Conservation (phyloP, 2,113 vertebrate species). For the Crotalus horridus region DNA sequence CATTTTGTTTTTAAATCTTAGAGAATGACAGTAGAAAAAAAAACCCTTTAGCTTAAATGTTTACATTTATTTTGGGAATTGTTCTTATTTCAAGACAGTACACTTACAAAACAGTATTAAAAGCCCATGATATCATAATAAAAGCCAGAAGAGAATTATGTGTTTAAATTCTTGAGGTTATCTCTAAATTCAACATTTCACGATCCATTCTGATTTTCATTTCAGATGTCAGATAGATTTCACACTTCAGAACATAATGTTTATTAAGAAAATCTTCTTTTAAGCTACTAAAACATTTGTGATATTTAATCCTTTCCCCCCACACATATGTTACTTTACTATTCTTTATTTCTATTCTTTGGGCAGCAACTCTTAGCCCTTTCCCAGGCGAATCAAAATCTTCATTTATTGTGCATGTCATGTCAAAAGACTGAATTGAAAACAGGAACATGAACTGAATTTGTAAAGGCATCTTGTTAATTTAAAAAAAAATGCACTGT, state of each 20-base stretch:
- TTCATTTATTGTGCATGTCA: not conserved
- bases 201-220: not conserved
- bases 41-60: constrained; percentile 51
- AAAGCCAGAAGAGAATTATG: constrained; percentile 13
- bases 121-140: not conserved
- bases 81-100: constrained; percentile 40
- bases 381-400: not conserved
- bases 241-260: not conserved
- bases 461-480: not conserved
- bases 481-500: not conserved
- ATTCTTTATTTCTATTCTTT: not conserved
- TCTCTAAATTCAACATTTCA: not conserved
- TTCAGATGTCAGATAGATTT: not conserved
- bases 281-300: not conserved
- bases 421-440: not conserved
- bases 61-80: constrained; percentile 52
- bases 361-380: not conserved
- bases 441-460: not conserved
- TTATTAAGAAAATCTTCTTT: not conserved
- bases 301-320: not conserved
- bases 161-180: not conserved
- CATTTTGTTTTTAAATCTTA: constrained; percentile 27
- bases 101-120: constrained; percentile 50
- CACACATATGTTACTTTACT: not conserved
- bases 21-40: constrained; percentile 38